These are phyloP conservation scores for Takifugu ocellatus DNA, from an alignment of 2,797 vertebrate genomes.

Conservation along the genomic window DNA sequence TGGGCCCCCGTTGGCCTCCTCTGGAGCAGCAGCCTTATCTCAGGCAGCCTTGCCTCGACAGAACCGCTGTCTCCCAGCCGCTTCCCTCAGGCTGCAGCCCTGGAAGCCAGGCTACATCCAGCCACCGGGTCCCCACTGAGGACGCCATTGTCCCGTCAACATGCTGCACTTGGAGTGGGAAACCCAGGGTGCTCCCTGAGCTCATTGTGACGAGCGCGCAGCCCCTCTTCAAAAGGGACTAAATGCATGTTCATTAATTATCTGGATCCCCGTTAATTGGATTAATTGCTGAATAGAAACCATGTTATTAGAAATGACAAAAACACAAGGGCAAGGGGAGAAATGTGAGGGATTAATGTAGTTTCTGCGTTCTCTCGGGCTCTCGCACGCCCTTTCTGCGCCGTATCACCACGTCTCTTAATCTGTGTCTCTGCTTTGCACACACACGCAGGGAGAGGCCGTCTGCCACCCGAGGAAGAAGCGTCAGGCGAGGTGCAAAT, in stretches of 20 bases:
- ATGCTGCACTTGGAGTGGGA: slow-evolving; percentile 36
- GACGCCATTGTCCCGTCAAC: slow-evolving; percentile 50
- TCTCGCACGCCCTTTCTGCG: not conserved
- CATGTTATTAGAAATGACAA: slow-evolving; percentile 80
- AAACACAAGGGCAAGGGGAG: slow-evolving; percentile 71
- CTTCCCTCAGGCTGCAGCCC: slow-evolving; percentile 44
- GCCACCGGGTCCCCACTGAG: slow-evolving; percentile 40
- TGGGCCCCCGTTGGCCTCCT: slow-evolving; percentile 52
- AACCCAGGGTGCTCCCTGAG: slow-evolving; percentile 57
- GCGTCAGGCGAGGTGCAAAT: slow-evolving; percentile 64
- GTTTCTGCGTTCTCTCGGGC: slow-evolving; percentile 57
- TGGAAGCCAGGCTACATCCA: slow-evolving; percentile 22
- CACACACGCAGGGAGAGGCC: slow-evolving; percentile 29
- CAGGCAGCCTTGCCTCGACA: slow-evolving; percentile 43
- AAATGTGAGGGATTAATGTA: slow-evolving; percentile 68
- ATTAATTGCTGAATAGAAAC: slow-evolving; percentile 80
- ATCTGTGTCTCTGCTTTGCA: slow-evolving; percentile 34
- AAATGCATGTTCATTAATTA: slow-evolving; percentile 74
- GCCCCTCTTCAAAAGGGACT: slow-evolving; percentile 67
- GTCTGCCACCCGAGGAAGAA: slow-evolving; percentile 50
- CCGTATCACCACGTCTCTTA: slow-evolving; percentile 8
- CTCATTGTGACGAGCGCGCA: slow-evolving; percentile 61
- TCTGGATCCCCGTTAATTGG: slow-evolving; percentile 78
- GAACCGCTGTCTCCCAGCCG: slow-evolving; percentile 26
- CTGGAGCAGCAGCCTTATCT: slow-evolving; percentile 48